phyloP scores from a whole-genome alignment of 2,113 vertebrate species.

The Dasyurus viverrinus region DNA sequence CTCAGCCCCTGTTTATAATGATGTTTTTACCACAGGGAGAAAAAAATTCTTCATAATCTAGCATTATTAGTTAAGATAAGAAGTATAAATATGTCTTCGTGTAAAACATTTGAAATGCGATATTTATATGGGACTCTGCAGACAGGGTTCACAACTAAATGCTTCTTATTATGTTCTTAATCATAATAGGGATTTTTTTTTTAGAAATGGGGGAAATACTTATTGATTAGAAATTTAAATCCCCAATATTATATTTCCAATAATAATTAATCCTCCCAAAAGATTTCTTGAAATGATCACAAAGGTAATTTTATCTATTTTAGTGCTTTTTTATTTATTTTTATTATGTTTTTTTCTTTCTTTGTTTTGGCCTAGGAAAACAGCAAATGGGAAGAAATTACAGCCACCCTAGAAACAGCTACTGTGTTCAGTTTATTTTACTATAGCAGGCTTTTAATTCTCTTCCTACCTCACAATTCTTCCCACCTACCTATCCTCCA shows the following conservation, averaged over 20 bases:
- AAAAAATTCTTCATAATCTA: slow-evolving; percentile 10
- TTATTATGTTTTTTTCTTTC: not conserved
- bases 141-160: not conserved
- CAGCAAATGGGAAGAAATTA: not conserved
- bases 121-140: not conserved
- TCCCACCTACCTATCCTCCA: not conserved
- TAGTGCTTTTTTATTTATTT: not conserved
- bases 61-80: slow-evolving; percentile 16
- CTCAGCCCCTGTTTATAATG: slow-evolving; percentile 7
- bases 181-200: not conserved
- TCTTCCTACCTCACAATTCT: not conserved
- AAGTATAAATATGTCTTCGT: slow-evolving; percentile 13
- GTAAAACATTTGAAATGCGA: slow-evolving; percentile 5
- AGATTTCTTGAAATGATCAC: not conserved
- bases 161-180: not conserved
- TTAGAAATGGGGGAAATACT: not conserved
- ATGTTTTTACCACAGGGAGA: not conserved
- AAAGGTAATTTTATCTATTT: too few relatives aligned
- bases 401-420: not conserved
- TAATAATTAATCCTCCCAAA: not conserved
- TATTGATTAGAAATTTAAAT: not conserved
- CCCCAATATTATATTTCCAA: slow-evolving; percentile 20
- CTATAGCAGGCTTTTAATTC: not conserved
- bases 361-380: not conserved
- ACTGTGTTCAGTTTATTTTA: not conserved